Base-by-base conservation (phyloP, 2,888 invertebrate genomes). In the Merodon equestris region DNA sequence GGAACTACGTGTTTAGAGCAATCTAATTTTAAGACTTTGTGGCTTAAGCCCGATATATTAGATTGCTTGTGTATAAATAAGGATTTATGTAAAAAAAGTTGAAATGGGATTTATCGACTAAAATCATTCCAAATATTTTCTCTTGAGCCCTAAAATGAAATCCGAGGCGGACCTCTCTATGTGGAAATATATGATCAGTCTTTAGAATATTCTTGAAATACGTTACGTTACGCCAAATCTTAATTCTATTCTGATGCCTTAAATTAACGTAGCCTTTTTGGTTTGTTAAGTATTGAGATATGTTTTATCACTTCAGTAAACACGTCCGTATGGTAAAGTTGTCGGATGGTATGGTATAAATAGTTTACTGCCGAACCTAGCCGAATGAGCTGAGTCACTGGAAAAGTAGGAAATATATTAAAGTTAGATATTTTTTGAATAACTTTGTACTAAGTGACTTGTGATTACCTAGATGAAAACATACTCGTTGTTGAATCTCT, bases 371-470 rank as follows among this genome's bases (percentile, higher is more conserved):
- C 88, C 87, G 75, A 88, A 87, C 34, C 88, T 84, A 4, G 84
- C 85, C 3, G 89, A 89, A 53, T 89, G 88, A 0, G 86, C 87
- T 42, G 89, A 88, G 72, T 88, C 88, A 66, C 87, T 87, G 83
- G 7, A 27, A 27, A 4, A 7, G 7, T 27, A 27, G 9, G 9
- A 10, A 54, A 5, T 9, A 57, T n/a, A 15, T 42, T 1, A 9
- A 19, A 45, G n/a, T n/a, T n/a, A n/a, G n/a, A n/a, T n/a, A n/a
- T n/a, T n/a, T n/a, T n/a, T n/a, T n/a, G n/a, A n/a, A n/a, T n/a
- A n/a, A n/a, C n/a, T n/a, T n/a, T n/a, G n/a, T n/a, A n/a, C n/a
- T n/a, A n/a, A n/a, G n/a, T n/a, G n/a, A n/a, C n/a, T n/a, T n/a
- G n/a, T n/a, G n/a, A n/a, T 75, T 77, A 85, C 85, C 85, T 84